Percentiles rank a stretch among this genome's conserved stretches.
Evolutionary conservation across 2,888 invertebrate genomes (phyloP).

Genomic region (Odontocerum albicorne): DNA sequence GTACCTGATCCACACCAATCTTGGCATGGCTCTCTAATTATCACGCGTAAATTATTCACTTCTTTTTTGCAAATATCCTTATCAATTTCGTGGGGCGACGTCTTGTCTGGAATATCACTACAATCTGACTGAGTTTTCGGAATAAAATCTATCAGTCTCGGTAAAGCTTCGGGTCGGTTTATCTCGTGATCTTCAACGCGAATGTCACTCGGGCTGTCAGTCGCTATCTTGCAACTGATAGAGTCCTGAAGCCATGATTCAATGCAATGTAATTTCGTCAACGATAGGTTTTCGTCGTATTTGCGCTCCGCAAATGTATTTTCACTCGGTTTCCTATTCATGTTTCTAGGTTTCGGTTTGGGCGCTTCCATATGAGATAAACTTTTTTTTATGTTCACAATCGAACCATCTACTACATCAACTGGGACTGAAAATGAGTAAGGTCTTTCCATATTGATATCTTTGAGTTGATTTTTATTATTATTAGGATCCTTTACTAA

Average conservation of each 20-base stretch:
- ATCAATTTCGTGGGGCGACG: neutral
- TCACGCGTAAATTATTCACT: constrained; percentile 18
- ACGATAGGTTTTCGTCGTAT: constrained; percentile 48
- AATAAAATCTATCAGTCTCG: constrained; percentile 72
- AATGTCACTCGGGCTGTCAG: constrained; percentile 48
- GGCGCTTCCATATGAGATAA: constrained; percentile 47
- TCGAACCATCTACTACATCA: constrained; percentile 42
- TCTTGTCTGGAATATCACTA: neutral
- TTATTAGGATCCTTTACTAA: constrained; percentile 14
- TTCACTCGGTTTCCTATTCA: constrained; percentile 48
- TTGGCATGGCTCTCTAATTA: constrained; percentile 37
- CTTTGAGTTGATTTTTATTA: constrained; percentile 41
- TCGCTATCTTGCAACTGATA: constrained; percentile 52
- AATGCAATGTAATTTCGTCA: constrained; percentile 55
- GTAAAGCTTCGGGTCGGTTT: constrained; percentile 55
- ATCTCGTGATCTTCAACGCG: constrained; percentile 46
- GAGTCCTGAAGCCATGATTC: constrained; percentile 55
- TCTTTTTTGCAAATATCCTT: constrained; percentile 35
- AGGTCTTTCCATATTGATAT: constrained; percentile 50
- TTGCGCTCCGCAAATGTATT: constrained; percentile 23
- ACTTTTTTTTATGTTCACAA: constrained; percentile 42
- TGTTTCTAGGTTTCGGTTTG: constrained; percentile 59
- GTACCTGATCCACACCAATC: constrained; percentile 40
- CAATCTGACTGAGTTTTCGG: constrained; percentile 53
- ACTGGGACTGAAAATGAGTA: constrained; percentile 39